Conservation (phyloP, 2,797 vertebrate genomes). For the Pipistrellus pygmaeus region DNA sequence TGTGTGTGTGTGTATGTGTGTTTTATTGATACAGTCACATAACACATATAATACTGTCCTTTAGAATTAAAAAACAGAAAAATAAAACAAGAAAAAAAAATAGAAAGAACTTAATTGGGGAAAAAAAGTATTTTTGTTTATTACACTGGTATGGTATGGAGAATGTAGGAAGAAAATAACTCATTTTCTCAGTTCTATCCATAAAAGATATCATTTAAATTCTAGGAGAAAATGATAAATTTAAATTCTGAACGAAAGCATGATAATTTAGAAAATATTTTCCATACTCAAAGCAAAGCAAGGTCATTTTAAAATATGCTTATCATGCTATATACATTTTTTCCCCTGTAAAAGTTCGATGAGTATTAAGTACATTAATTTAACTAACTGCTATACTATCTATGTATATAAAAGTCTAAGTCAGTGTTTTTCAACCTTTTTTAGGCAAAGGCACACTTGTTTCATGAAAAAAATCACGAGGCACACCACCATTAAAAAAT, state of each 20-base stretch:
- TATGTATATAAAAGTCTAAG: too few species aligned
- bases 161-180: not conserved
- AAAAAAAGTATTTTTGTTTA: slow-evolving; percentile 26
- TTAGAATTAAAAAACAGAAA: slow-evolving; percentile 20
- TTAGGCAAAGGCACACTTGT: too few species aligned
- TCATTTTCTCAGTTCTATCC: not conserved
- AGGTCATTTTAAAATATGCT: not conserved
- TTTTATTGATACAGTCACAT: not conserved
- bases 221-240: not conserved
- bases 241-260: not conserved
- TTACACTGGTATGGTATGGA: not conserved
- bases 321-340: not conserved
- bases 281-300: not conserved
- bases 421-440: too few species aligned
- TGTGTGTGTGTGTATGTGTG: too few species aligned
- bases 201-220: slow-evolving; percentile 53
- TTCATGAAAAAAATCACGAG: too few species aligned
- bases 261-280: slow-evolving; percentile 26
- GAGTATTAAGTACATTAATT: slow-evolving; percentile 19
- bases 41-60: not conserved
- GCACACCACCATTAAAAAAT: too few species aligned
- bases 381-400: not conserved
- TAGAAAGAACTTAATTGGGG: slow-evolving; percentile 29
- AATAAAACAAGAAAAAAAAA: not conserved
- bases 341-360: not conserved